These are phyloP conservation scores for Centruroides vittatus DNA, from an alignment of 1,140 invertebrate genomes.

Conservation along the genomic window DNA sequence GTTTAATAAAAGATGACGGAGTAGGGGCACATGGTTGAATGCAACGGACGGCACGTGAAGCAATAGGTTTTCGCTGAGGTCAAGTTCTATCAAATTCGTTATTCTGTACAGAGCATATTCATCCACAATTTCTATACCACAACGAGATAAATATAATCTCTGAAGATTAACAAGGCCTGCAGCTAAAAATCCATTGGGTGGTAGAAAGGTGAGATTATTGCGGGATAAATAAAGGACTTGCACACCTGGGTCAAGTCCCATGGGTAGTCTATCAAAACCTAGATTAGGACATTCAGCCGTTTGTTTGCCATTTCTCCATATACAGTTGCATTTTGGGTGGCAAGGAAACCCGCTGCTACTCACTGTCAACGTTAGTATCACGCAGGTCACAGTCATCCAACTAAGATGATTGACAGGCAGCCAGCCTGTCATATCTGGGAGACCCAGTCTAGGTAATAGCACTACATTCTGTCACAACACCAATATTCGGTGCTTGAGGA, in stretches of 20 bases:
- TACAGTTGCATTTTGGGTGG: slow-evolving; percentile 61
- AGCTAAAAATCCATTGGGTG: slow-evolving; percentile 55
- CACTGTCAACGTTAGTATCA: no score
- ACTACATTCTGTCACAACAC: no score
- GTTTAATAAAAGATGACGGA: slow-evolving; percentile 65
- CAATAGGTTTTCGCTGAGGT: slow-evolving; percentile 66
- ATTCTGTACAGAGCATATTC: slow-evolving; percentile 62
- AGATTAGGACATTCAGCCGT: slow-evolving; percentile 69
- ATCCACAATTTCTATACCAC: slow-evolving; percentile 57
- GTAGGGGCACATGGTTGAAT: slow-evolving; percentile 54
- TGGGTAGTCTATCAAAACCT: slow-evolving; percentile 51
- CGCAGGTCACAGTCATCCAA: no score
- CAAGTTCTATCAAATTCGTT: slow-evolving; percentile 73
- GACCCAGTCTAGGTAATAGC: no score
- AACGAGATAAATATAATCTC: slow-evolving; percentile 61
- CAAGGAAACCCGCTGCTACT: slow-evolving; percentile 31
- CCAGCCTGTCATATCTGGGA: no score
- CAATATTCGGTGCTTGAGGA: no score
- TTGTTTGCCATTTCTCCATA: slow-evolving; percentile 82
- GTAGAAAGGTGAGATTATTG: slow-evolving; percentile 60
- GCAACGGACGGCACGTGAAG: slow-evolving; percentile 56
- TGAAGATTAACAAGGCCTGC: slow-evolving; percentile 71
- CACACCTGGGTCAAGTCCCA: slow-evolving; percentile 67
- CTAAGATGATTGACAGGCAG: no score
- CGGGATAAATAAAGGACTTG: slow-evolving; percentile 73